These are phyloP conservation scores for Bradypus variegatus DNA, from an alignment of 2,797 vertebrate species.

Conservation along the genomic window DNA sequence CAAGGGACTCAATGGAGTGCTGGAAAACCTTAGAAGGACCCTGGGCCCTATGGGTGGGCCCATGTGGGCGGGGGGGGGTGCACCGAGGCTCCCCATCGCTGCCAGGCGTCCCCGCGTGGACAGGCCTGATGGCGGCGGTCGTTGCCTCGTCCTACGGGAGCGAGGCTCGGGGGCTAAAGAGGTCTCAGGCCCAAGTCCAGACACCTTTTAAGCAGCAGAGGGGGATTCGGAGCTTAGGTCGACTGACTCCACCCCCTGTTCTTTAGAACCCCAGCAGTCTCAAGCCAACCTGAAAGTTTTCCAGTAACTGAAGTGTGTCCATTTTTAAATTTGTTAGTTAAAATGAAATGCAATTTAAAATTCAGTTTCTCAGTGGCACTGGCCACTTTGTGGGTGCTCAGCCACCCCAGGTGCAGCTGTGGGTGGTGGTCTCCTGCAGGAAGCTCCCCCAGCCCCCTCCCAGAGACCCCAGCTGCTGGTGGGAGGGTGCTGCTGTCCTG, in stretches of 20 bases:
- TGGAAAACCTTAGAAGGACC: neutral
- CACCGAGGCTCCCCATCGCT: neutral
- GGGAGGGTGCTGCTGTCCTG: neutral
- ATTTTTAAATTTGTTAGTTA: neutral
- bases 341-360: neutral
- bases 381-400: neutral
- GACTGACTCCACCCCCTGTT: neutral
- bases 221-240: neutral
- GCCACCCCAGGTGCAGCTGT: accelerated
- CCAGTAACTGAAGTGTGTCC: neutral
- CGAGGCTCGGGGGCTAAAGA: too few species aligned
- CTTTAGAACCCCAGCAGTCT: neutral
- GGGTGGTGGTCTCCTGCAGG: neutral
- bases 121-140: too few species aligned
- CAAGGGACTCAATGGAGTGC: accelerated
- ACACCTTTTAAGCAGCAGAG: neutral
- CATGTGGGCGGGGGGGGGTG: neutral
- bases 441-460: neutral
- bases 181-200: too few species aligned
- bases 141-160: too few species aligned
- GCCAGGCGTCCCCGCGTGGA: neutral
- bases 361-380: neutral
- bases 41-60: neutral
- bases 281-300: neutral
- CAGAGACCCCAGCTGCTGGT: neutral